These are phyloP conservation scores for Tragelaphus eurycerus DNA, from an alignment of 2,797 vertebrate genomes.

Conservation along the genomic window DNA sequence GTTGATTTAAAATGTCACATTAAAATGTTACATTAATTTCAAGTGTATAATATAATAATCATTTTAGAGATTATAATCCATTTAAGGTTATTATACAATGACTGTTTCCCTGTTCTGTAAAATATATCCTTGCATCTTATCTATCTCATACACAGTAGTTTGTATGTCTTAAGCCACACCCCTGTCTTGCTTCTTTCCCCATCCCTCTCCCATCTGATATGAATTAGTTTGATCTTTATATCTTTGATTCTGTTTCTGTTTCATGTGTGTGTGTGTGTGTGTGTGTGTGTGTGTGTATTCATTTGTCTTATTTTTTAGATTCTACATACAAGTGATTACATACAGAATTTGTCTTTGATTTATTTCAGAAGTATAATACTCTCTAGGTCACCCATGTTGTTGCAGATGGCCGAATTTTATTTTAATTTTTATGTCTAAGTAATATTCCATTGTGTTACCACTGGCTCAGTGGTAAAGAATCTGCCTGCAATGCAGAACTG, in stretches of 20 bases:
- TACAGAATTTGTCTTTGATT: background rate
- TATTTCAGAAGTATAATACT: background rate
- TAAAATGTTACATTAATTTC: background rate
- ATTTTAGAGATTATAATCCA: background rate
- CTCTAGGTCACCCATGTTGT: background rate
- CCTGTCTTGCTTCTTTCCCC: background rate
- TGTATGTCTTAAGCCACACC: background rate
- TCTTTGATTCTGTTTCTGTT: background rate
- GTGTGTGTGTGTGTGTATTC: background rate
- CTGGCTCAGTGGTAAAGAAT: background rate
- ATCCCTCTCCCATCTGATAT: background rate
- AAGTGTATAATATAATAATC: background rate
- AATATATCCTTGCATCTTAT: background rate
- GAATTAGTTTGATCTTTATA: background rate
- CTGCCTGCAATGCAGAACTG: background rate
- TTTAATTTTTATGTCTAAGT: background rate
- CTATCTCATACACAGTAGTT: background rate
- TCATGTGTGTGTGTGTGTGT: background rate
- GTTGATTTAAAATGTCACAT: background rate
- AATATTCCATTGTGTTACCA: background rate
- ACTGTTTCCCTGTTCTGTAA: background rate
- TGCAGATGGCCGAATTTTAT: background rate
- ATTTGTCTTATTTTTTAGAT: background rate
- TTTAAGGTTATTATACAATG: background rate
- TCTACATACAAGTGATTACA: background rate